phyloP scores from a whole-genome alignment of 1,140 invertebrate genomes.

The Copidosoma floridanum region DNA sequence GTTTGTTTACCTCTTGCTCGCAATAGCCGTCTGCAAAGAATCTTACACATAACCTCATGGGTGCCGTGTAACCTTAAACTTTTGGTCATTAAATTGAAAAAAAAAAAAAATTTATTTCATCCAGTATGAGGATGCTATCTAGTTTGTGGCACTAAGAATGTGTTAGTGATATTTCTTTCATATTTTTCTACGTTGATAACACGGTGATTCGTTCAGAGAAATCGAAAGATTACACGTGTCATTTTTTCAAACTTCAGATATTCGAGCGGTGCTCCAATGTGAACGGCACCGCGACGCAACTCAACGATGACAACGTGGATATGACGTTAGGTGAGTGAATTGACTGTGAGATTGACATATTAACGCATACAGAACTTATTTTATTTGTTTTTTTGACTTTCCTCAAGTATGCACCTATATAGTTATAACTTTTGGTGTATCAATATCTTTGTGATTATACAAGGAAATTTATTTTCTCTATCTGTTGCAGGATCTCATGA shows the following conservation, averaged over 20 bases:
- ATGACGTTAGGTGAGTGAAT: slow-evolving; percentile 72
- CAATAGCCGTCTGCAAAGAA: too few species aligned
- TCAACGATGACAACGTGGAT: slow-evolving; percentile 77
- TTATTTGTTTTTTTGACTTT: slow-evolving; percentile 12
- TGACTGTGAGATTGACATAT: not conserved
- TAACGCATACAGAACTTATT: too few species aligned
- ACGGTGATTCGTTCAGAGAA: not conserved
- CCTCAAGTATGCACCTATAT: not conserved
- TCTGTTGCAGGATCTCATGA: slow-evolving; percentile 88
- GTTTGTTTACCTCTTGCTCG: too few species aligned
- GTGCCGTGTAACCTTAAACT: too few species aligned
- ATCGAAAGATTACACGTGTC: too few species aligned
- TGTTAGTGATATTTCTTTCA: too few species aligned
- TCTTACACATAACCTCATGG: too few species aligned
- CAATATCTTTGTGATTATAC: slow-evolving; percentile 14
- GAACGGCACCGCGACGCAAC: slow-evolving; percentile 69
- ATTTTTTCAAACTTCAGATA: slow-evolving; percentile 7
- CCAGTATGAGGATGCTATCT: too few species aligned
- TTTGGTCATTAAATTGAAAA: too few species aligned
- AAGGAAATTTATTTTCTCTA: slow-evolving; percentile 47
- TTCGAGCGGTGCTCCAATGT: slow-evolving; percentile 6
- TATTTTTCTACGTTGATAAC: not conserved
- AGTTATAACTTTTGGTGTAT: not conserved
- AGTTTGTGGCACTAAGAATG: too few species aligned
- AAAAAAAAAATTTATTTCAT: too few species aligned